phyloP scores from a whole-genome alignment of 2,888 invertebrate species.

The Eurois occulta region DNA sequence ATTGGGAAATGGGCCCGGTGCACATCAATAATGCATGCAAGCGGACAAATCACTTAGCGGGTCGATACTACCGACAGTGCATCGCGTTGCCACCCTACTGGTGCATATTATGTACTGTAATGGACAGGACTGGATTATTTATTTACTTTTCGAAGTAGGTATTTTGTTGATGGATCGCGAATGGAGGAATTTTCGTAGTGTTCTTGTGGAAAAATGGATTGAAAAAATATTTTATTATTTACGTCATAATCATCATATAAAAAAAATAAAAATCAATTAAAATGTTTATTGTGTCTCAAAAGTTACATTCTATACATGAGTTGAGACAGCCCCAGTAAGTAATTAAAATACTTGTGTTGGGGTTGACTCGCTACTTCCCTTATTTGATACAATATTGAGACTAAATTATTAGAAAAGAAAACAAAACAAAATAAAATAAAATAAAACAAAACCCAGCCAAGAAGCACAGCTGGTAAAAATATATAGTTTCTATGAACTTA shows the following conservation, averaged over 20 bases:
- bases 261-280: no score
- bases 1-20: constrained; percentile 77
- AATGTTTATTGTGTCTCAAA: no score
- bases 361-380: no score
- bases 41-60: constrained; percentile 86
- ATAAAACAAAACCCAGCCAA: no score
- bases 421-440: no score
- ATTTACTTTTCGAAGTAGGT: constrained; percentile 26
- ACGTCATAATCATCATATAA: background rate
- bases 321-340: no score
- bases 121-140: constrained; percentile 46
- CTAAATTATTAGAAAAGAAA: no score
- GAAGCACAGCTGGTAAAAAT: no score
- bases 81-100: constrained; percentile 63
- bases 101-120: constrained; percentile 63
- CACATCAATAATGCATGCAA: constrained; percentile 85
- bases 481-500: no score
- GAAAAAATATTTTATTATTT: background rate
- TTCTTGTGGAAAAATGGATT: background rate
- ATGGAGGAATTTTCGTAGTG: background rate
- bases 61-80: constrained; percentile 69
- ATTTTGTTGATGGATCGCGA: background rate
- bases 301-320: no score
- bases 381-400: no score
- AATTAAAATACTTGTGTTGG: no score